These are phyloP conservation scores for Diploptera punctata DNA, from an alignment of 2,888 invertebrate genomes.

Conservation along the genomic window DNA sequence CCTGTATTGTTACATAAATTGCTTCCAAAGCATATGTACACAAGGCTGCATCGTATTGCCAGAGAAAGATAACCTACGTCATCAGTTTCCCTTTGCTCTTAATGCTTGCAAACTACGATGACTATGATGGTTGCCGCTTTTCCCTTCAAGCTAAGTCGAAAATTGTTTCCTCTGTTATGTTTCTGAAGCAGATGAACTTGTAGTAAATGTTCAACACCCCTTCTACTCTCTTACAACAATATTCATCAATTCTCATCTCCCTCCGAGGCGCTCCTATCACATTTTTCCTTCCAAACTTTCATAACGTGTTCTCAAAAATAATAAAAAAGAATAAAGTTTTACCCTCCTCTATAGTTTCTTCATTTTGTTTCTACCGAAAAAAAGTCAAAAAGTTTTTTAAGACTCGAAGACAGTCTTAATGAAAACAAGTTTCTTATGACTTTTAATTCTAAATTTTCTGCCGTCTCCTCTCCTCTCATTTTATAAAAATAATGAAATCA, in stretches of 20 bases:
- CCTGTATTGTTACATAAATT: background rate
- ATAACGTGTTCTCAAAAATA: background rate
- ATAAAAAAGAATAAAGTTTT: background rate
- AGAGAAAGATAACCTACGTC: background rate
- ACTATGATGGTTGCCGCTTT: background rate
- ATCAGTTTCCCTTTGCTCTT: background rate
- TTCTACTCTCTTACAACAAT: background rate
- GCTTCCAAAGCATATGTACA: background rate
- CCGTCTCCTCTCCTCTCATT: too few relatives aligned
- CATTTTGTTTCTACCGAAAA: background rate
- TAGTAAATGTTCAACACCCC: background rate
- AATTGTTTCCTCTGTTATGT: conserved; percentile 23
- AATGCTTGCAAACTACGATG: background rate
- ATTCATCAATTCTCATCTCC: conserved; percentile 6
- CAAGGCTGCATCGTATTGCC: background rate
- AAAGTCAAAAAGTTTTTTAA: too few relatives aligned
- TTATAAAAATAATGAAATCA: too few relatives aligned
- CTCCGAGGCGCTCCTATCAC: background rate
- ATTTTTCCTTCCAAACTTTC: background rate
- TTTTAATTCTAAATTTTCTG: too few relatives aligned
- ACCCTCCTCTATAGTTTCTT: background rate
- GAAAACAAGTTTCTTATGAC: too few relatives aligned
- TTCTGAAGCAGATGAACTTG: background rate
- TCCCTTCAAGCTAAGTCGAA: background rate
- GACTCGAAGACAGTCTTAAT: too few relatives aligned